Base-by-base conservation (phyloP, 2,113 vertebrate genomes). In the Halichoerus grypus region DNA sequence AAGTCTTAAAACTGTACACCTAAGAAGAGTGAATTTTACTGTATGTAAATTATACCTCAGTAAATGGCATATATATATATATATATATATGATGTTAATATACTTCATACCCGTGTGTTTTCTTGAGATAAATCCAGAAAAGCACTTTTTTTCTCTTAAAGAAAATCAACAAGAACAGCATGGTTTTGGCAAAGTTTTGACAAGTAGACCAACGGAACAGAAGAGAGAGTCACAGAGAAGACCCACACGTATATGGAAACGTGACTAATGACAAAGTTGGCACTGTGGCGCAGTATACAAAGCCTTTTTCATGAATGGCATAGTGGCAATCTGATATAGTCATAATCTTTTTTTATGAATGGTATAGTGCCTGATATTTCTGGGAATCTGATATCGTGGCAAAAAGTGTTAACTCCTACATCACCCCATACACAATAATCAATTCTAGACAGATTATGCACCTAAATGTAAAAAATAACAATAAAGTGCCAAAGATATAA, bases 391-490 rank as follows among this genome's bases (percentile, higher is more conserved):
- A 91, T 49, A 51, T 42, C 33, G 72, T 22, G 63, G 80, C 7
- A 81, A 72, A 77, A 71, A 67, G 18, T 63, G 46, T 84, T 61
- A 82, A 55, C 49, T 74, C 36, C 33, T 59, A 65, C 9, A 11
- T 86, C 91, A 59, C 16, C 22, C 13, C 33, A 84, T 28, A 33
- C 1, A 51, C 5, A 51, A 85, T 67, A 53, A 61, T 89, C 65
- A 76, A 69, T 55, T 93, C 59, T 71, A 28, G 7, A 24, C 0
- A 5, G 4, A 74, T 53, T 81, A 33, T 69, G 51, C 57, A 87
- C 63, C 21, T 84, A 96, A 97, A 67, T 57, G 51, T 92, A n/a
- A 65, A 92, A 74, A 90, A 46, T 49, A 88, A 39, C 22, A 81
- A 80, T 53, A 18, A 89, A 81, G 1, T 63, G 81, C 90, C 36